Evolutionary conservation across 35 echinoderm and acorn worm genomes (phyloP).

Genomic region (Strongylocentrotus purpuratus): DNA sequence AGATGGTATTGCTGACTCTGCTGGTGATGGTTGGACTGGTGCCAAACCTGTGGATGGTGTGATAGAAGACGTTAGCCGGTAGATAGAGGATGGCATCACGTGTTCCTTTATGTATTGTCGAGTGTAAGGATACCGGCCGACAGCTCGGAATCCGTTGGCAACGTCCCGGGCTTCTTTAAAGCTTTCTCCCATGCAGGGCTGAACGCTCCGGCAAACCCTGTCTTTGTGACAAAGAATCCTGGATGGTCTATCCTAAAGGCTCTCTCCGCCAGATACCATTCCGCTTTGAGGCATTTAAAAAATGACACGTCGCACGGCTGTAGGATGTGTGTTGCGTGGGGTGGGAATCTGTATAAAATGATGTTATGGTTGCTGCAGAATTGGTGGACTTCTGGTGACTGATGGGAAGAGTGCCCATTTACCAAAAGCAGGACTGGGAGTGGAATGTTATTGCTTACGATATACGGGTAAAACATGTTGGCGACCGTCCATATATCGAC

Average conservation of each 20-base stretch:
- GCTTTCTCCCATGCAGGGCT: neutral
- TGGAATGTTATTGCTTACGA: neutral
- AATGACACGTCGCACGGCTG: no score
- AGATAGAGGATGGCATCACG: neutral
- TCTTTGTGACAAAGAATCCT: no score
- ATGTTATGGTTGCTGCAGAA: no score
- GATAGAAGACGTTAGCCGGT: neutral
- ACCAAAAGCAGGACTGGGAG: no score
- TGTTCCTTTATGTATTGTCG: neutral
- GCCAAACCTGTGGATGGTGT: neutral
- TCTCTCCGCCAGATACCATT: no score
- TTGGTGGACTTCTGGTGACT: no score
- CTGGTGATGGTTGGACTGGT: no score
- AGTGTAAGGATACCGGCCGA: neutral
- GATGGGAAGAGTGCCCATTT: no score
- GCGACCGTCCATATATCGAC: neutral
- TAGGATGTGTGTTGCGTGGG: no score
- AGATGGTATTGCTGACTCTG: neutral
- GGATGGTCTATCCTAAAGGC: no score
- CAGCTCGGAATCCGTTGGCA: neutral
- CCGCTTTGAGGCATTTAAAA: no score
- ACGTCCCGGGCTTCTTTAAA: neutral
- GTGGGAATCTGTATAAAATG: no score
- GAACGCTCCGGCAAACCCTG: neutral
- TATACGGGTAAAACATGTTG: neutral